Base-by-base conservation (phyloP, 2,888 invertebrate genomes). In the Acleris literana region DNA sequence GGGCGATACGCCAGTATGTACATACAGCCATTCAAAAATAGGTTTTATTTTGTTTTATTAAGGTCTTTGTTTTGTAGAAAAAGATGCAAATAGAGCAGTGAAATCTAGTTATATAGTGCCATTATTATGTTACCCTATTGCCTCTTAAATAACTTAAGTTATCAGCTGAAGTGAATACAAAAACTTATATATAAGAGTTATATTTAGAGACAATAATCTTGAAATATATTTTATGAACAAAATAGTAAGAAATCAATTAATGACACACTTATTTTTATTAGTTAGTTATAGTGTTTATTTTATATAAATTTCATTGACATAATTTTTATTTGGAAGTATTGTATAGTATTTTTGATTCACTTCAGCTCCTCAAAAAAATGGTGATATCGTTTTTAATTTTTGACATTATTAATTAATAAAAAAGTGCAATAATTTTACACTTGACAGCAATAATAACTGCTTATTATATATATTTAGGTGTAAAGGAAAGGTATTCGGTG, bases 61-160 rank as follows among this genome's bases (percentile, higher is more conserved):
- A 46, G 46, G 17, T 46, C 16, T 17, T 46, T n/a, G n/a, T 46
- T n/a, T n/a, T 17, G 1, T 46, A n/a, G 17, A 46, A 46, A 44
- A n/a, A 1, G 39, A 39, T 13, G 3, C 46, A 17, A 44, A 46
- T 29, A 54, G 43, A 49, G 29, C 51, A 60, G 56, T 60, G 56
- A 56, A 63, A 63, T 63, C 58, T 72, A 72, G 71, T 73, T 69
- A 44, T 68, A 65, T 65, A 63, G 74, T 74, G 74, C 74, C 74
- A 74, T 74, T 17, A 63, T 68, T 69, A 59, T 58, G 58, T 69
- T 71, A 68, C 72, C 69, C 52, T 65, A 61, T 55, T 62, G 61
- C 53, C 64, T 68, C 58, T 61, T 25, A 43, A 51, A 52, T 63
- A 55, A 53, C 48, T 61, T 54, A 57, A 67, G 13, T 55, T 55